Conservation (phyloP, 1,140 invertebrate species). For the Psilanteris sp. region DNA sequence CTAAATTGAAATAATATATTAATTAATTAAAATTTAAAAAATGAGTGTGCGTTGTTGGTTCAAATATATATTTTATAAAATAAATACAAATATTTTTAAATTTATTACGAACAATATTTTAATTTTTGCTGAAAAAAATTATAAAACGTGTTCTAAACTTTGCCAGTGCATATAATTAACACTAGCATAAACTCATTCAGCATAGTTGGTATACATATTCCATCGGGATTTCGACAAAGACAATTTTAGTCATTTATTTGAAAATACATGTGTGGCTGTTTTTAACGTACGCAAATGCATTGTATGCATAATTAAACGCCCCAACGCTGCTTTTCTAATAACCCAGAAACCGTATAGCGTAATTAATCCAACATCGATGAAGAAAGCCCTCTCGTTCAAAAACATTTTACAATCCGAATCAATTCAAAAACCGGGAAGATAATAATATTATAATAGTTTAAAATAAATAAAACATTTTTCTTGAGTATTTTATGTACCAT, state of each 20-base stretch:
- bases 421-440: background rate
- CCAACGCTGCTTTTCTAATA: constrained; percentile 42
- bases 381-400: constrained; percentile 1
- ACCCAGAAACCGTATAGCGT: constrained; percentile 5
- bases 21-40: too few relatives aligned
- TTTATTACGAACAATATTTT: too few relatives aligned
- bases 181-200: constrained; percentile 15
- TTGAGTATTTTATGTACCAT: constrained; percentile 11
- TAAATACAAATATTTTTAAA: too few relatives aligned
- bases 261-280: constrained; percentile 33
- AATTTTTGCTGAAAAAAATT: too few relatives aligned
- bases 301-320: constrained; percentile 50
- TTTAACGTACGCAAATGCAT: constrained; percentile 28
- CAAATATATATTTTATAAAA: too few relatives aligned
- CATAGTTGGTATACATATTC: constrained; percentile 19
- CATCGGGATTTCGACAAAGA: constrained; percentile 43
- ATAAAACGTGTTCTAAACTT: too few relatives aligned
- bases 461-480: constrained; percentile 31
- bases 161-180: constrained; percentile 25
- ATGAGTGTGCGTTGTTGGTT: too few relatives aligned
- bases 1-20: too few relatives aligned
- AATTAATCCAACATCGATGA: constrained; percentile 44
- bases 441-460: background rate
- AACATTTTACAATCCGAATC: constrained; percentile 1
- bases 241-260: constrained; percentile 49